Base-by-base conservation (phyloP, 2,888 invertebrate species). In the Orthosia cruda region DNA sequence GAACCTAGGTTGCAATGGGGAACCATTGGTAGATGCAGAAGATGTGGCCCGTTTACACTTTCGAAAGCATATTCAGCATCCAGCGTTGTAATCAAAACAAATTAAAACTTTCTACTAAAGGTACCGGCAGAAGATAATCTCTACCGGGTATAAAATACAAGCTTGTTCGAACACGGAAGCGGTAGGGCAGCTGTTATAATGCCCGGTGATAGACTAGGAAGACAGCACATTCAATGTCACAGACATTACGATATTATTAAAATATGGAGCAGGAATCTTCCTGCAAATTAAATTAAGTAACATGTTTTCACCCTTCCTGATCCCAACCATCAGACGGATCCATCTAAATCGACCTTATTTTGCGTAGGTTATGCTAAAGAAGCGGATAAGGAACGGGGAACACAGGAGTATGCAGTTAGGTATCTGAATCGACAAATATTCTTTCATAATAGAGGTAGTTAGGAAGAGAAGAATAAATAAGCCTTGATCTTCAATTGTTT, bases 191-290 rank as follows among this genome's bases (percentile, higher is more conserved):
- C 50, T 18, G 69, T 73, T 65, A 71, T 71, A 63, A 83, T 88
- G 87, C 91, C 90, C 88, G 75, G 72, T 84, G 54, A 70, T 64
- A 71, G 80, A 87, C 88, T 76, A 92, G 92, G 92, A 92, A 92
- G 91, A 49, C 66, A 76, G 49, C 62, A 64, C 59, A 73, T 71
- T 86, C 92, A 92, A 91, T 91, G 91, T 83, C 92, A 89, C 61
- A 86, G 63, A 72, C 20, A 82, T 86, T 82, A 86, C 69, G 23
- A 69, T 75, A 73, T 80, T 67, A 79, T 74, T 81, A 49, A 81
- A 76, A 87, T 71, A 62, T 71, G 15, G 20, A 58, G 16, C 18
- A 57, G 72, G 71, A 69, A 59, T 66, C 61, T 83, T 71, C 79
- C 78, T 84, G n/a, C 59, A 71, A 40, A 64, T 40, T 47, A 59